Evolutionary conservation across 2,797 vertebrate species (phyloP).

Genomic region (Phoeniculus purpureus): DNA sequence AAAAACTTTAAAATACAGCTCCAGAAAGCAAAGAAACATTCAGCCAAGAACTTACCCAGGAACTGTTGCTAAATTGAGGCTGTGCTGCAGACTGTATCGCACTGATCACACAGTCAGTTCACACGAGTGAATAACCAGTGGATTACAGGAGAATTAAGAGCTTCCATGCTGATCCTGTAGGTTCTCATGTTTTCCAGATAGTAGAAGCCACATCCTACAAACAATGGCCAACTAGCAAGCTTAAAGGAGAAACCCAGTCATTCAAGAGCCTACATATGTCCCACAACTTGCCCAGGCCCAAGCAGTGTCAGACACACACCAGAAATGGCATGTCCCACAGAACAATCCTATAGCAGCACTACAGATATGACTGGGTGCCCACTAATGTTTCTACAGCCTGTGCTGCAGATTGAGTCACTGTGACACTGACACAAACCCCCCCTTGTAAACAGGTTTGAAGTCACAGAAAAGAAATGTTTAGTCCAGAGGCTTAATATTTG

Average conservation of each 20-base stretch:
- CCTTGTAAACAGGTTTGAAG: background rate
- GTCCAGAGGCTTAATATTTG: background rate
- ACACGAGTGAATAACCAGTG: background rate
- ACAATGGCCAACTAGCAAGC: conserved; percentile 29
- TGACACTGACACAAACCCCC: background rate
- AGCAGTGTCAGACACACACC: background rate
- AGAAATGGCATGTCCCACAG: background rate
- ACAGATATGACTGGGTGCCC: background rate
- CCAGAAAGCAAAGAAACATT: background rate
- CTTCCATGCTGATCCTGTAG: conserved; percentile 11
- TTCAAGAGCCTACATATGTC: background rate
- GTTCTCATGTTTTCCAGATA: background rate
- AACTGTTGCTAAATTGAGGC: background rate
- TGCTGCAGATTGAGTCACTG: background rate
- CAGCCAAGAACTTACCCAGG: background rate
- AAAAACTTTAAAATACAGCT: background rate
- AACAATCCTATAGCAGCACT: background rate
- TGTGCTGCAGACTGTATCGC: background rate
- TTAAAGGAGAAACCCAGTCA: conserved; percentile 35
- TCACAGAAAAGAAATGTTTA: background rate
- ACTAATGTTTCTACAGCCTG: background rate
- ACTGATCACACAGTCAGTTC: background rate
- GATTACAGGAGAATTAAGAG: background rate
- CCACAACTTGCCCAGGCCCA: background rate
- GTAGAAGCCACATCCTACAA: background rate